Conservation (phyloP, 2,888 invertebrate species). For the Drosophila nr. perissopoda region DNA sequence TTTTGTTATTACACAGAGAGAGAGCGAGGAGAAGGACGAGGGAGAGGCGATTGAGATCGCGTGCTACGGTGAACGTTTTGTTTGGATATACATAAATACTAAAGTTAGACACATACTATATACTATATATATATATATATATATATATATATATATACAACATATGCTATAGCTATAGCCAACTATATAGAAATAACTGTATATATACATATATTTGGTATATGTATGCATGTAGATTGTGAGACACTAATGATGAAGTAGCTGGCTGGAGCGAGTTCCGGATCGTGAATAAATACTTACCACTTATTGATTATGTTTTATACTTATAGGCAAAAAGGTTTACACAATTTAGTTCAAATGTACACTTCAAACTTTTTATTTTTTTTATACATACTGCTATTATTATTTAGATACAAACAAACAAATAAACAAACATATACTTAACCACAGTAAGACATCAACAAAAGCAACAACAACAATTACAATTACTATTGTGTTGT, state of each 20-base stretch:
- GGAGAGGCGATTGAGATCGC: constrained; percentile 1
- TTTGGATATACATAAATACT: constrained; percentile 62
- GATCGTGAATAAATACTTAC: constrained; percentile 71
- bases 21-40: neutral
- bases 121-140: constrained; percentile 33
- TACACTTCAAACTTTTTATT: constrained; percentile 60
- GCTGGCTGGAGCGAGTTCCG: constrained; percentile 39
- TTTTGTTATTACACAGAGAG: constrained; percentile 41
- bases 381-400: constrained; percentile 35
- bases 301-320: constrained; percentile 71
- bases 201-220: constrained; percentile 11
- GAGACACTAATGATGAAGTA: constrained; percentile 20
- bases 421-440: constrained; percentile 14
- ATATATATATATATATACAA: constrained; percentile 32
- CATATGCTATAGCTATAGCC: constrained; percentile 52
- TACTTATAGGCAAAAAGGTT: constrained; percentile 71
- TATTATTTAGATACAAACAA: constrained; percentile 23
- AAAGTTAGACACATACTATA: constrained; percentile 51
- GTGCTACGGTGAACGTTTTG: constrained; percentile 46
- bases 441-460: constrained; percentile 17
- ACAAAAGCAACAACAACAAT: constrained; percentile 18
- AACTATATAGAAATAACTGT: constrained; percentile 32
- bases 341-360: constrained; percentile 80
- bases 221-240: constrained; percentile 35
- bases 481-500: constrained; percentile 27